A percentile compares a stretch with the other conserved stretches of the same genome.
These are phyloP conservation scores for Ariolimax columbianus DNA, from an alignment of 2,888 invertebrate genomes.

Conservation along the genomic window DNA sequence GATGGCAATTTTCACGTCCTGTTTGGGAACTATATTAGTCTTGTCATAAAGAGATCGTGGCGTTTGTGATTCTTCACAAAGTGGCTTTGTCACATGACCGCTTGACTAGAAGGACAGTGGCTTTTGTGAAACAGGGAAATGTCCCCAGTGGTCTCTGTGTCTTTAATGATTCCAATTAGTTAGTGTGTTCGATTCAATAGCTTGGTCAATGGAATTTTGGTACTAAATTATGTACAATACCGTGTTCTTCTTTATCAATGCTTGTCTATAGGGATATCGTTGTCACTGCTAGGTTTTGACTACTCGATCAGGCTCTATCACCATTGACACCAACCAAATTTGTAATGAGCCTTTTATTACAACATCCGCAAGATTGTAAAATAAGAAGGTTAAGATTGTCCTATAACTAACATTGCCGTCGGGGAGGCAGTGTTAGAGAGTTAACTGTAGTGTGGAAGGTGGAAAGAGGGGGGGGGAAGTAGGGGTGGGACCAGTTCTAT, in stretches of 20 bases:
- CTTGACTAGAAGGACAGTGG: background rate
- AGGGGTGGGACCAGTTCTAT: no score
- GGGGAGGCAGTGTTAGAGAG: no score
- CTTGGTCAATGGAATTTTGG: background rate
- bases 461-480: no score
- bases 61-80: background rate
- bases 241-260: background rate
- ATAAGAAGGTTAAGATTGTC: no score
- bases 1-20: background rate
- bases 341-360: no score
- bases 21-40: background rate
- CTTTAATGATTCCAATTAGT: constrained; percentile 26
- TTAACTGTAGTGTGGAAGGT: no score
- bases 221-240: background rate
- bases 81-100: constrained; percentile 25
- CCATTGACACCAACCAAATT: no score
- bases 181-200: background rate
- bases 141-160: background rate
- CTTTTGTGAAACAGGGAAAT: background rate
- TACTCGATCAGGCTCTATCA: no score
- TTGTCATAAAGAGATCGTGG: background rate
- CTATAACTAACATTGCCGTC: no score
- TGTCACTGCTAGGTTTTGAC: background rate
- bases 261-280: background rate
- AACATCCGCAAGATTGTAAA: no score